A percentile compares a stretch with the other conserved stretches of the same genome.
phyloP scores from a whole-genome alignment of 2,113 vertebrate genomes.

The Sprattus sprattus region DNA sequence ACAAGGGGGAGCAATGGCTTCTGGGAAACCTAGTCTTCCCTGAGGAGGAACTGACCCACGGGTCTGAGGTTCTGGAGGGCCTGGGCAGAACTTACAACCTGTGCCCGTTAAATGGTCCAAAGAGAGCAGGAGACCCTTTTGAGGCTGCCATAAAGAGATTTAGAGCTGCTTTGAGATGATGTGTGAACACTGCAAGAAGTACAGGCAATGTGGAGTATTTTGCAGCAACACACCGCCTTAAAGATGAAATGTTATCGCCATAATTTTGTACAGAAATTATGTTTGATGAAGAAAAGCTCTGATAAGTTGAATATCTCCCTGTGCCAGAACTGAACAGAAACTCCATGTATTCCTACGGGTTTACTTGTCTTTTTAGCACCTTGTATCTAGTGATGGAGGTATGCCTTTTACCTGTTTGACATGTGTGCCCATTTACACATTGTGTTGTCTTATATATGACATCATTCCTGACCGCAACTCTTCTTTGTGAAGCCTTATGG shows the following conservation, averaged over 20 bases:
- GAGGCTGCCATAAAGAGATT: conserved; percentile 43
- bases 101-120: conserved; percentile 31
- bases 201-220: not conserved
- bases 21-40: conserved; percentile 39
- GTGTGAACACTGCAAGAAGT: not conserved
- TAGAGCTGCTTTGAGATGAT: not conserved
- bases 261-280: not conserved
- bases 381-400: not conserved
- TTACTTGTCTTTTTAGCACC: not conserved
- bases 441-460: not conserved
- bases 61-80: not conserved
- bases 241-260: not conserved
- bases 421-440: not conserved
- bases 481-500: not conserved
- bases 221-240: not conserved
- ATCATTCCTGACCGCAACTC: not conserved
- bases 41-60: conserved; percentile 37
- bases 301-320: not conserved
- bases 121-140: conserved; percentile 32
- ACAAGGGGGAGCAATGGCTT: conserved; percentile 41
- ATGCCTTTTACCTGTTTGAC: not conserved
- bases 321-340: not conserved
- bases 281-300: not conserved
- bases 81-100: conserved; percentile 25
- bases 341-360: not conserved